Evolutionary conservation across 2,797 vertebrate genomes (phyloP), one percentile per base, ranked within the genome.

Genomic region (Orestias chungarensis): DNA sequence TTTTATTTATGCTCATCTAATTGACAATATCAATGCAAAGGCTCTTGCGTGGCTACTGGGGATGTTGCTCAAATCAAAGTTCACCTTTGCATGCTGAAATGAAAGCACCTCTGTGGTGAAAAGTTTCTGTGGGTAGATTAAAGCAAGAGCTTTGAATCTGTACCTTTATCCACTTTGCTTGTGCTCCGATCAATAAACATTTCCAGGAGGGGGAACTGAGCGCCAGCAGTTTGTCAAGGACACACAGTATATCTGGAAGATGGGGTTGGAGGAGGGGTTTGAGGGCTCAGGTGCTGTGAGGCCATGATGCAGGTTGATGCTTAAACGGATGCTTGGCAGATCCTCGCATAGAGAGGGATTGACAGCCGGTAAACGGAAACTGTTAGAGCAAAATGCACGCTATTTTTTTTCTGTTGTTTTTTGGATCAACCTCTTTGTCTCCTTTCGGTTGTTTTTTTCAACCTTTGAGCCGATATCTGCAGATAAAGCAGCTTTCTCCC

Each of bases 151-250:
- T 64, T 47, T 76, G 69, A 66, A 68, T 76, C 68, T 67, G 54
- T 47, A 67, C 74, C 70, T 84, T 87, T 83, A 62, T 59, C 76
- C 82, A 84, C 76, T 82, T 3, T 79, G 68, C 52, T 77, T 82
- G 76, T 50, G 69, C 67, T 74, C 75, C 86, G 84, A 90, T 88
- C 87, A 85, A 80, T 89, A 71, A 33, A 59, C 69, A 71, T 79
- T 86, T 87, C 74, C 78, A 80, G 76, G 75, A 77, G 73, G 38
- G 54, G 42, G 70, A 67, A 46, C 69, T 75, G 69, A 76, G 82
- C 4, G 23, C 78, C 82, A 83, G 89, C 81, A 88, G 74, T 84
- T 73, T 91, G 86, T 92, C 89, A 92, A 93, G 92, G 91, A 83
- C 86, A 68, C 76, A 78, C 78, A 82, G 71, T 86, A 73, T 86